Conservation (phyloP, 2,888 invertebrate genomes). For the Lingula anatina region DNA sequence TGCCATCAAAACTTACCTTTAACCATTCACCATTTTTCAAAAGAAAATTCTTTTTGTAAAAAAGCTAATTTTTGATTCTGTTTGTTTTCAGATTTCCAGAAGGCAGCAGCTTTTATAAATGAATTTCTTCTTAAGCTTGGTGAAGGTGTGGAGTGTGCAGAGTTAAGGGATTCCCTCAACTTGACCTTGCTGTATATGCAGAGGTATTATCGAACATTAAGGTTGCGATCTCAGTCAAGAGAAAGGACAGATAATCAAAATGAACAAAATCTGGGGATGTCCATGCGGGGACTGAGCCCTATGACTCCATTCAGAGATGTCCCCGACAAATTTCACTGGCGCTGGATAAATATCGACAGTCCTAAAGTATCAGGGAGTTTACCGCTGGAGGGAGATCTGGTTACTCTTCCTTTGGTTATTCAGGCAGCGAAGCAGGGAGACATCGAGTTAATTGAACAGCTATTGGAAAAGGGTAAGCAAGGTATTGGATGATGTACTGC, state of each 20-base stretch:
- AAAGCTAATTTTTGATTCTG: not conserved
- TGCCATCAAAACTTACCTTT: too few species aligned
- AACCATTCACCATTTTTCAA: too few species aligned
- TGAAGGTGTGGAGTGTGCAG: slow-evolving; percentile 49
- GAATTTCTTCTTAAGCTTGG: slow-evolving; percentile 48
- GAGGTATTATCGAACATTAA: slow-evolving; percentile 42
- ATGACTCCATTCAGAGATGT: slow-evolving; percentile 51
- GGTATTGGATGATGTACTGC: not conserved
- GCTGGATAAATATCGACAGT: slow-evolving; percentile 44
- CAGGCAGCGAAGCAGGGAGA: slow-evolving; percentile 40
- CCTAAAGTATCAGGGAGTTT: slow-evolving; percentile 24
- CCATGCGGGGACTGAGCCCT: slow-evolving; percentile 46
- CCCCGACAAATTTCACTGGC: slow-evolving; percentile 47
- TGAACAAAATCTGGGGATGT: slow-evolving; percentile 41
- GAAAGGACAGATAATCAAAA: slow-evolving; percentile 39
- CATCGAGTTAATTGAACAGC: slow-evolving; percentile 27
- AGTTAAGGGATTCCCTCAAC: slow-evolving; percentile 47
- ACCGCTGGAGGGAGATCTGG: slow-evolving; percentile 27
- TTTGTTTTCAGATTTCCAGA: slow-evolving; percentile 46
- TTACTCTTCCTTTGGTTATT: slow-evolving; percentile 33
- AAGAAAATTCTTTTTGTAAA: too few species aligned
- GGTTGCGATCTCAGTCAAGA: slow-evolving; percentile 6
- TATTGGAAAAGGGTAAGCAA: slow-evolving; percentile 33
- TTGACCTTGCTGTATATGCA: slow-evolving; percentile 49
- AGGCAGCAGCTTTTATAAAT: slow-evolving; percentile 48